phyloP scores from a whole-genome alignment of 2,888 invertebrate genomes.

The Callinectes sapidus region DNA sequence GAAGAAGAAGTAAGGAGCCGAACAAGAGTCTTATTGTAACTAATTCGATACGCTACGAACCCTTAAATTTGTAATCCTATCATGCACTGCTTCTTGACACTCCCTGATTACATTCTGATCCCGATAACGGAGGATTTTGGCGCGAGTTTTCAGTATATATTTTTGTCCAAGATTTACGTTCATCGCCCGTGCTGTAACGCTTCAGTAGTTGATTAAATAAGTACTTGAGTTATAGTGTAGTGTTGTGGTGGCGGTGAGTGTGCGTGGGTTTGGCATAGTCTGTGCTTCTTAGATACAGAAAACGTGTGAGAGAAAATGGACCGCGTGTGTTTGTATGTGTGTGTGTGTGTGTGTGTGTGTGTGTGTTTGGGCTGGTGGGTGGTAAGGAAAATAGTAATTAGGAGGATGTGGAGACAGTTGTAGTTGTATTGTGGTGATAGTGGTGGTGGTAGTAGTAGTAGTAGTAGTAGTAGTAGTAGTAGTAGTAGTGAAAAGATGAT shows the following conservation, averaged over 20 bases:
- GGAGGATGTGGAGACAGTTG: not conserved
- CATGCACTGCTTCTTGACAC: not conserved
- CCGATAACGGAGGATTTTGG: too few relatives aligned
- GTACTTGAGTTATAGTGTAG: not conserved
- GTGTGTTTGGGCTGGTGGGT: not conserved
- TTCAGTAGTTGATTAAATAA: not conserved
- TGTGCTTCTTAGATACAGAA: not conserved
- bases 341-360: constrained; percentile 1
- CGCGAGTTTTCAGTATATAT: too few relatives aligned
- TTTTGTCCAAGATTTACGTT: too few relatives aligned
- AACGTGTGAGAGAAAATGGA: not conserved
- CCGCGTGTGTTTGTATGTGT: not conserved
- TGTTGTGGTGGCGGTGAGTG: not conserved
- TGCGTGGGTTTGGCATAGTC: not conserved
- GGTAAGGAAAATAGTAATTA: not conserved
- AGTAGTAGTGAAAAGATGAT: too few relatives aligned
- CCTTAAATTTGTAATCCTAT: not conserved
- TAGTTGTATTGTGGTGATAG: not conserved
- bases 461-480: too few relatives aligned
- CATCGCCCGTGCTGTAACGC: too few relatives aligned
- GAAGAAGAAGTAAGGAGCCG: not conserved
- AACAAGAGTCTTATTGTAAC: not conserved
- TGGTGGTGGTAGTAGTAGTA: too few relatives aligned
- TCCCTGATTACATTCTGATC: not conserved
- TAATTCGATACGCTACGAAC: not conserved